These are phyloP conservation scores for Andrena praecox DNA, from an alignment of 2,888 invertebrate genomes.

Conservation along the genomic window DNA sequence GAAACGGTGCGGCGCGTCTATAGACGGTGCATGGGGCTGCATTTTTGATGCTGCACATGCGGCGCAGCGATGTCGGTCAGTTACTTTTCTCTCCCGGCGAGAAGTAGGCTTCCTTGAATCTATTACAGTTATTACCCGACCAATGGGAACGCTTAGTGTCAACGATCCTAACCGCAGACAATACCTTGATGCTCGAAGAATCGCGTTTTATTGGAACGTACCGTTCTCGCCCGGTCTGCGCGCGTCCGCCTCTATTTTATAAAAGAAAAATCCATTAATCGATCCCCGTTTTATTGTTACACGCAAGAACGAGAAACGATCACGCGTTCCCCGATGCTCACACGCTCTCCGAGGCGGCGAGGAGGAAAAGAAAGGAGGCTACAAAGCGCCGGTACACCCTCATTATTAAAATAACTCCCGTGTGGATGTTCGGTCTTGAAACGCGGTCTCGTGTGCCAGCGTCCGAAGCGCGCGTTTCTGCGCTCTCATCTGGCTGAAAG, in stretches of 20 bases:
- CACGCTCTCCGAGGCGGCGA: conserved; percentile 23
- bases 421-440: conserved; percentile 60
- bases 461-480: background rate
- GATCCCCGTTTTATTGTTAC: conserved; percentile 54
- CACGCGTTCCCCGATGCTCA: conserved; percentile 23
- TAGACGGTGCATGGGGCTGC: conserved; percentile 53
- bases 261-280: conserved; percentile 72
- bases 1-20: conserved; percentile 31
- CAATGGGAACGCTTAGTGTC: conserved; percentile 28
- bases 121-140: conserved; percentile 8
- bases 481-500: background rate
- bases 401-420: conserved; percentile 68
- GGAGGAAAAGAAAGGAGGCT: conserved; percentile 45
- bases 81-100: conserved; percentile 45
- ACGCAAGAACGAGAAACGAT: conserved; percentile 53
- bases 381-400: conserved; percentile 58
- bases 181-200: background rate
- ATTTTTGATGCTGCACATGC: conserved; percentile 67
- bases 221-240: background rate
- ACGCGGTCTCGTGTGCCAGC: conserved; percentile 41
- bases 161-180: conserved; percentile 30
- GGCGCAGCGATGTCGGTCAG: conserved; percentile 65
- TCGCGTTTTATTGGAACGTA: background rate
- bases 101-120: conserved; percentile 45
- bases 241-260: conserved; percentile 62